Base-by-base conservation (phyloP, 2,797 vertebrate genomes). In the Chloroceryle amazona region DNA sequence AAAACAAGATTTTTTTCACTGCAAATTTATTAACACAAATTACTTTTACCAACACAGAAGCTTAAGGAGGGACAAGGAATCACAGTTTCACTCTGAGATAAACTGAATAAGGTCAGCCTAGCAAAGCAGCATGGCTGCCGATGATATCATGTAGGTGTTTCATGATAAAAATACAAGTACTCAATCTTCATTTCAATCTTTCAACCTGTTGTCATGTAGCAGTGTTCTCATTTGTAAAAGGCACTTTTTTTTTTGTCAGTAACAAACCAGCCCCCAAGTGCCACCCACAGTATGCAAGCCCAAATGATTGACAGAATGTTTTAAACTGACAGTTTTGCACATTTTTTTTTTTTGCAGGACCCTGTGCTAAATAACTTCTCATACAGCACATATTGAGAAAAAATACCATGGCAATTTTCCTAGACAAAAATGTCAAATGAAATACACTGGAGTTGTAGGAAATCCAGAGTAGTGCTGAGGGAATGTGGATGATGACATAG, bases 271-370 rank as follows among this genome's bases (percentile, higher is more conserved):
- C 39, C 37, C 22, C 47, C 63, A 89, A 73, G 39, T 92, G 55
- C 54, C 74, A 85, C 74, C 55, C 73, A 81, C 88, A 81, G n/a
- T 20, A 39, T 39, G 10, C 9, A 63, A 93, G 60, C 31, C 63
- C 52, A 91, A 90, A 82, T 72, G 73, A 93, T 86, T 31, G 92
- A 82, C 88, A 89, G 75, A 46, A 82, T 67, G 44, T 73, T 94
- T 93, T 76, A 87, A 90, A 55, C n/a, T 33, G 44, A 67, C 44
- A 58, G 54, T 35, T 93, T 91, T 67, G 11, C 6, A 31, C 11
- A 0, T 37, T 28, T 84, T 26, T 66, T 23, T 23, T 46, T n/a
- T 31, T 58, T 42, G 1, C 14, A 73, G 15, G 17, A 55, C 14
- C 10, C 46, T 73, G 16, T n/a, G n/a, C 33, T 76, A 86, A 89